Evolutionary conservation across 1,140 invertebrate species (phyloP).

Genomic region (Eupeodes corollae): DNA sequence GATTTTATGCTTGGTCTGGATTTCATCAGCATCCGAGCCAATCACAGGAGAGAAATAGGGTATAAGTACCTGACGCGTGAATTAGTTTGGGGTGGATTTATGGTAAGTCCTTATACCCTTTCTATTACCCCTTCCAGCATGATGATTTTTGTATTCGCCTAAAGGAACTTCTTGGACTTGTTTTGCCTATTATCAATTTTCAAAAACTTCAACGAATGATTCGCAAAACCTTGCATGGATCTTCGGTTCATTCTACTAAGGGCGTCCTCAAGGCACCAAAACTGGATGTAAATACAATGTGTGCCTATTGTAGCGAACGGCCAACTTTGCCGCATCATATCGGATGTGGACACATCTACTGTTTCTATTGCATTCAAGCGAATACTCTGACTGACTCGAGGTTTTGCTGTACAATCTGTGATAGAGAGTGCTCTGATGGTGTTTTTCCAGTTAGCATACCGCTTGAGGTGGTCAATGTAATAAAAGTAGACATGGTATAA

Average conservation of each 20-base stretch:
- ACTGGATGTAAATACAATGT: slow-evolving; percentile 35
- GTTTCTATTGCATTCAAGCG: slow-evolving; percentile 47
- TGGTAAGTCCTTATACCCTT: slow-evolving; percentile 38
- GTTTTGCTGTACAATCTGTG: slow-evolving; percentile 27
- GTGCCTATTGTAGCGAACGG: slow-evolving; percentile 43
- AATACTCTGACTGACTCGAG: slow-evolving; percentile 28
- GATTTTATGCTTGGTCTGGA: slow-evolving; percentile 44
- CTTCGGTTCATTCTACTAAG: slow-evolving; percentile 13
- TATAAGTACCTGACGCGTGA: slow-evolving; percentile 52
- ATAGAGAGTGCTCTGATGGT: background rate
- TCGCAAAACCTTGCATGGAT: slow-evolving; percentile 23
- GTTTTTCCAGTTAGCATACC: background rate
- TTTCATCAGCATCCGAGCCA: slow-evolving; percentile 39
- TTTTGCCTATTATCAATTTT: slow-evolving; percentile 48
- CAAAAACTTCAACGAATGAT: slow-evolving; percentile 37
- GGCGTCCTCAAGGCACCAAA: slow-evolving; percentile 10
- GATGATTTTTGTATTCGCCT: background rate
- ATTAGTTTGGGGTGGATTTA: slow-evolving; percentile 54
- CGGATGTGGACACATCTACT: slow-evolving; percentile 52
- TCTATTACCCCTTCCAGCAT: background rate
- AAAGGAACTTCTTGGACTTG: slow-evolving; percentile 28
- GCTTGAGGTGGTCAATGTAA: no score
- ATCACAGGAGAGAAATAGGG: slow-evolving; percentile 42
- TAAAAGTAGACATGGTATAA: no score
- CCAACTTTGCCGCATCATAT: slow-evolving; percentile 50